A percentile compares a stretch with the other conserved stretches of the same genome.
Evolutionary conservation across 2,797 vertebrate species (phyloP).

Genomic region (Etheostoma perlongum): DNA sequence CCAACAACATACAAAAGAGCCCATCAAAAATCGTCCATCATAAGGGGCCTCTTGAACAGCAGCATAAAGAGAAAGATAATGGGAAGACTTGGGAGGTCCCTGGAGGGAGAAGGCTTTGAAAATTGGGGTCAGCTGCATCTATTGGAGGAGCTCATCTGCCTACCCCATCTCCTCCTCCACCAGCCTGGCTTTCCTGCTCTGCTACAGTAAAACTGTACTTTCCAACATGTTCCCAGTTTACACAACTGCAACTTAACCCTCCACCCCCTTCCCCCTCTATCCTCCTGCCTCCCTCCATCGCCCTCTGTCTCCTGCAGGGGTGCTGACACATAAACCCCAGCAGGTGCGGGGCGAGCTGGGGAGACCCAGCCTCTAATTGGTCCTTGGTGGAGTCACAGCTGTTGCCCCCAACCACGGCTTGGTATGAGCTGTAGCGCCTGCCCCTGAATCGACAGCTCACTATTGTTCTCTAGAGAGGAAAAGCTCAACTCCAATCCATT

Average conservation of each 20-base stretch:
- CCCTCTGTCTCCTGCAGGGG: conserved; percentile 64
- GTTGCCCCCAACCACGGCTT: conserved; percentile 78
- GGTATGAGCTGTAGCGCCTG: conserved; percentile 67
- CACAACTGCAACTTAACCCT: conserved; percentile 33
- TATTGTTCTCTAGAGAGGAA: conserved; percentile 76
- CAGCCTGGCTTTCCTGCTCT: conserved; percentile 33
- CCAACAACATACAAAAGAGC: conserved; percentile 68
- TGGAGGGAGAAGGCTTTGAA: conserved; percentile 69
- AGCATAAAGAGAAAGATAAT: conserved; percentile 73
- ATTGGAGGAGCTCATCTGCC: conserved; percentile 61
- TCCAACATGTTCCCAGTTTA: conserved; percentile 44
- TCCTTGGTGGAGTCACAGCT: conserved; percentile 83
- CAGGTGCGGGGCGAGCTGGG: conserved; percentile 77
- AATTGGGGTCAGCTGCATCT: conserved; percentile 80
- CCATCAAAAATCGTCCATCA: conserved; percentile 76
- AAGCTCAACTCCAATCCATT: conserved; percentile 62
- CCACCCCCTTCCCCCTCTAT: conserved; percentile 24
- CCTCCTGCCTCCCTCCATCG: conserved; percentile 55
- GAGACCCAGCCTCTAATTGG: conserved; percentile 83
- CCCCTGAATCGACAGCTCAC: conserved; percentile 69
- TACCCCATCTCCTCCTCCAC: conserved; percentile 53
- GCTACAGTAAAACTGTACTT: conserved; percentile 53
- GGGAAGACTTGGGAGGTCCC: conserved; percentile 77
- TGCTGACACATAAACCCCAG: conserved; percentile 82
- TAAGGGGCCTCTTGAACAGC: conserved; percentile 69